These are phyloP conservation scores for Cirrhinus molitorella DNA, from an alignment of 2,797 vertebrate species.

Conservation along the genomic window DNA sequence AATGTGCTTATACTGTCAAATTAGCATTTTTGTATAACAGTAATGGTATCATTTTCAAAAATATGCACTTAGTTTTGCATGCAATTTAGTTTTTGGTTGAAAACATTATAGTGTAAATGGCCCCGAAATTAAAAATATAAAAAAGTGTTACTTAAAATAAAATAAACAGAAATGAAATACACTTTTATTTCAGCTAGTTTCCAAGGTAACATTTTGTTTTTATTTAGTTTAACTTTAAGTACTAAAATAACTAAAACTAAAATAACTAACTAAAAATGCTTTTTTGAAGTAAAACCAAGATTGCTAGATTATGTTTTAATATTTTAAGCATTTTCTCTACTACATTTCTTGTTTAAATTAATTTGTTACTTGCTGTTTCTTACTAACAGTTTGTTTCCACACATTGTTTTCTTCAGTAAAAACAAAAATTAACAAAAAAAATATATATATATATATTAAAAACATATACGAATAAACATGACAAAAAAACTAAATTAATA, in stretches of 20 bases:
- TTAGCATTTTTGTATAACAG: not conserved
- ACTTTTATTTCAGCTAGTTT: not conserved
- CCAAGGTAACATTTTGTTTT: not conserved
- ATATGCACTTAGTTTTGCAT: not conserved
- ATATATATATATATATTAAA: too few species aligned
- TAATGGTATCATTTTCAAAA: not conserved
- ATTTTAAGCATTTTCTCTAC: too few species aligned
- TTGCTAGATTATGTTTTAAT: not conserved
- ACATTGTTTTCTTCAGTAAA: not conserved
- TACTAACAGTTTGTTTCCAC: not conserved
- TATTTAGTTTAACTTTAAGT: too few species aligned
- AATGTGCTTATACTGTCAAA: not conserved
- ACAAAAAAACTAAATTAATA: too few species aligned
- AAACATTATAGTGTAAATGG: not conserved
- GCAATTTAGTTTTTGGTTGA: not conserved
- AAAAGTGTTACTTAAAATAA: not conserved
- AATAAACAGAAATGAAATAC: not conserved
- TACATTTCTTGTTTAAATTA: not conserved
- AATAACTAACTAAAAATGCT: not conserved
- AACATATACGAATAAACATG: too few species aligned
- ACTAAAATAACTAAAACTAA: not conserved
- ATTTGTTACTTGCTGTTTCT: not conserved
- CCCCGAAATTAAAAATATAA: not conserved
- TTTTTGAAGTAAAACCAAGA: too few species aligned
- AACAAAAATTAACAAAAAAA: not conserved